Conservation (phyloP, 2,113 vertebrate genomes). For the Athene noctua region DNA sequence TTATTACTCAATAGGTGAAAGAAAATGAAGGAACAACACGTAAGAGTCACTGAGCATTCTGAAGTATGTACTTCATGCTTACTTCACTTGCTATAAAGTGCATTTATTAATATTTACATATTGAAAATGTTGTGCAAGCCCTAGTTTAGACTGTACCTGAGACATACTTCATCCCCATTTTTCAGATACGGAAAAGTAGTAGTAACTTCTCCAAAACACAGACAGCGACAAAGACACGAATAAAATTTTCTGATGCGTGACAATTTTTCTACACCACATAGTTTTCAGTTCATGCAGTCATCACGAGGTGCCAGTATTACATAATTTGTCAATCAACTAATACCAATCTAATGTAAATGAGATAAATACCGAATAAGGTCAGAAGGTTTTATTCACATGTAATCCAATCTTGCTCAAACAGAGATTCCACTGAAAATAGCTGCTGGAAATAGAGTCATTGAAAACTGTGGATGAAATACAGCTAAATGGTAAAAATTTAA, state of each 20-base stretch:
- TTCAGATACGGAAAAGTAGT: background rate
- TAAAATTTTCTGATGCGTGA: background rate
- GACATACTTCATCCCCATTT: background rate
- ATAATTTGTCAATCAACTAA: background rate
- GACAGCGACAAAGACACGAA: background rate
- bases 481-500: background rate
- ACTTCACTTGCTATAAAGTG: background rate
- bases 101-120: background rate
- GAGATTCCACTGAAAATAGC: constrained; percentile 6
- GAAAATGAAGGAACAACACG: background rate
- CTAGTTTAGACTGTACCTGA: background rate
- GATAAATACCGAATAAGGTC: background rate
- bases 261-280: background rate
- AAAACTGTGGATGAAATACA: background rate
- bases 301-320: background rate
- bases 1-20: background rate
- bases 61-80: background rate
- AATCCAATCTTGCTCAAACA: background rate
- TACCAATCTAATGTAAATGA: background rate
- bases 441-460: background rate
- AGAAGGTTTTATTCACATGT: background rate
- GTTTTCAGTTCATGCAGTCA: background rate
- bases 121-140: background rate
- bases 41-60: background rate
- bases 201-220: background rate